These are phyloP conservation scores for Harpalus rubripes DNA, from an alignment of 2,888 invertebrate genomes.

Conservation along the genomic window DNA sequence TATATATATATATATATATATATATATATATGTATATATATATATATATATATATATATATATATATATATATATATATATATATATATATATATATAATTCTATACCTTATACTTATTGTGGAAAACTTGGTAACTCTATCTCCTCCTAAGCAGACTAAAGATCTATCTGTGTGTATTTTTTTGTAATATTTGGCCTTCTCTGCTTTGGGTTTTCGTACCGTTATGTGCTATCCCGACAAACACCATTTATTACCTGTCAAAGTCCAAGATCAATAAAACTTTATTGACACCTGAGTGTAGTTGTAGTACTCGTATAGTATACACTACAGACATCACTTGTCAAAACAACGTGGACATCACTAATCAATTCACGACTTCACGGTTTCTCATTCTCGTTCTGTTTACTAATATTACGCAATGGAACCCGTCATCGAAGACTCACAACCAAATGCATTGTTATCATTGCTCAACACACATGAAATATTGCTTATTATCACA, in stretches of 20 bases:
- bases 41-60: too few relatives aligned
- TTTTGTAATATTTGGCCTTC: too few relatives aligned
- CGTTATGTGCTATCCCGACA: slow-evolving; percentile 31
- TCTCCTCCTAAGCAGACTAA: too few relatives aligned
- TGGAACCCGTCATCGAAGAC: background rate
- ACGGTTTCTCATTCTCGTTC: background rate
- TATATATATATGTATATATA: too few relatives aligned
- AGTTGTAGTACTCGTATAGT: slow-evolving; percentile 4
- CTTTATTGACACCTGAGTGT: slow-evolving; percentile 39
- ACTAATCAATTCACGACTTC: slow-evolving; percentile 55
- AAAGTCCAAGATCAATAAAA: slow-evolving; percentile 44
- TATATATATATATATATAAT: too few relatives aligned
- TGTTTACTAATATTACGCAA: background rate
- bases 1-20: too few relatives aligned
- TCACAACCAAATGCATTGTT: background rate
- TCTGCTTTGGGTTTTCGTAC: slow-evolving; percentile 9
- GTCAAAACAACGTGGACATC: slow-evolving; percentile 31
- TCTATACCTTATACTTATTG: too few relatives aligned
- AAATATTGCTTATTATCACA: too few relatives aligned
- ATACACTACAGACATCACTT: slow-evolving; percentile 18
- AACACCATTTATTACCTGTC: slow-evolving; percentile 53
- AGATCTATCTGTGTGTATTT: too few relatives aligned
- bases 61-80: too few relatives aligned
- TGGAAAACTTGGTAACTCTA: too few relatives aligned
- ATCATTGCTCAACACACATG: background rate